Percentiles rank a stretch among this genome's conserved stretches.
Conservation (phyloP, 1,140 invertebrate species). For the Leptinotarsa lineolata region DNA sequence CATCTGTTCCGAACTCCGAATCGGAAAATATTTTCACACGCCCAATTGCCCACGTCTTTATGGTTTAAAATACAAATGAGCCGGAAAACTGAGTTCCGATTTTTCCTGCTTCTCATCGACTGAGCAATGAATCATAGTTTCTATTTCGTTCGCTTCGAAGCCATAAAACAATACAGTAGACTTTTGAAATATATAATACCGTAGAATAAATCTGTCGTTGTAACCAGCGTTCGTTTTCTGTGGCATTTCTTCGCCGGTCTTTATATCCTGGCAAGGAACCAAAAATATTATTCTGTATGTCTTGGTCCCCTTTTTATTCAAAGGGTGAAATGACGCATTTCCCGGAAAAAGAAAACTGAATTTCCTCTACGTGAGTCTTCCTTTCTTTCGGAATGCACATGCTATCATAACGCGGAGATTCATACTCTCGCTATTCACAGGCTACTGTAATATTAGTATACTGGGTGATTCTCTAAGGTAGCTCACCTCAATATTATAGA, state of each 20-base stretch:
- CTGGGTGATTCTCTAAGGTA: too few species aligned
- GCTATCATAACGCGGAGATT: background rate
- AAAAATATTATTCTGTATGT: background rate
- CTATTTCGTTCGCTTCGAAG: constrained; percentile 4
- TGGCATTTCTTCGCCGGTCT: background rate
- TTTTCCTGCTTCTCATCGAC: background rate
- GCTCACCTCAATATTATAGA: too few species aligned
- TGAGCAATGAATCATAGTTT: constrained; percentile 18
- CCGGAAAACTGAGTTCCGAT: constrained; percentile 7
- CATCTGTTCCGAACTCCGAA: constrained; percentile 15
- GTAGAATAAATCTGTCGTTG: constrained; percentile 2
- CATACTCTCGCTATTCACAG: too few species aligned
- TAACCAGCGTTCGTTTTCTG: background rate
- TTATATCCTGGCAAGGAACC: constrained; percentile 12
- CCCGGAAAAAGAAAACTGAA: background rate
- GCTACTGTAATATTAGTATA: too few species aligned
- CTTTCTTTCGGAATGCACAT: background rate
- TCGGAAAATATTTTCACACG: constrained; percentile 9
- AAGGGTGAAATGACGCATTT: constrained; percentile 10
- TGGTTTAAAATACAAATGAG: constrained; percentile 14
- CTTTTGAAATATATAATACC: constrained; percentile 6
- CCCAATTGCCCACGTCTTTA: constrained; percentile 9
- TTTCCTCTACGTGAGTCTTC: background rate
- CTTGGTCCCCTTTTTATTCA: background rate
- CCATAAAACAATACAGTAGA: constrained; percentile 4